phyloP scores from a whole-genome alignment of 2,113 vertebrate genomes.

The Scatophagus argus region DNA sequence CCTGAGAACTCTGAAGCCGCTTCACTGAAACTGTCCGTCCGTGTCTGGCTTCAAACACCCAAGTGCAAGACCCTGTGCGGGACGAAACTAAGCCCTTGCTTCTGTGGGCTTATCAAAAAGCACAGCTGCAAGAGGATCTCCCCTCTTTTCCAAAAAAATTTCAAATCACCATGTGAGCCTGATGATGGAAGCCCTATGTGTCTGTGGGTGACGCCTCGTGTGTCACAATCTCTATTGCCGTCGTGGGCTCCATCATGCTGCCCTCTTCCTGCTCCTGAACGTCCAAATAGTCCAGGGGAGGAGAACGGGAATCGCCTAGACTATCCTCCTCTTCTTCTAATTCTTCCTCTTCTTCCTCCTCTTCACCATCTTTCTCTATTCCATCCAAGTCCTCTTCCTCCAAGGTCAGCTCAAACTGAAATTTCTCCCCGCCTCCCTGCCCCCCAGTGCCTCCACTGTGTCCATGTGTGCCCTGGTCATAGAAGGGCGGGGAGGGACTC shows the following conservation, averaged over 20 bases:
- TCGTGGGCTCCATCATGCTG: slow-evolving; percentile 76
- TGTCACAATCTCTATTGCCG: slow-evolving; percentile 88
- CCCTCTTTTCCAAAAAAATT: slow-evolving; percentile 69
- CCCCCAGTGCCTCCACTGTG: slow-evolving; percentile 84
- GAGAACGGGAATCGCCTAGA: slow-evolving; percentile 69
- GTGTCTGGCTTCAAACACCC: slow-evolving; percentile 89
- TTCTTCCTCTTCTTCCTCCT: slow-evolving; percentile 87
- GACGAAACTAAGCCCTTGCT: slow-evolving; percentile 80
- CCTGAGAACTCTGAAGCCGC: slow-evolving; percentile 90
- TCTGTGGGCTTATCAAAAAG: slow-evolving; percentile 84
- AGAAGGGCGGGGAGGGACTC: slow-evolving; percentile 96
- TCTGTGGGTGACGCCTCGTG: slow-evolving; percentile 92
- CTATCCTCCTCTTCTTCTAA: slow-evolving; percentile 84
- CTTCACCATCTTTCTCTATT: slow-evolving; percentile 89
- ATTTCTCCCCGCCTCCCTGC: slow-evolving; percentile 91
- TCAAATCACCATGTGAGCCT: slow-evolving; percentile 59
- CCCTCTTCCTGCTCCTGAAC: slow-evolving; percentile 66
- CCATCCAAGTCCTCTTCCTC: slow-evolving; percentile 96
- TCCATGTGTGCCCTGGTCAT: slow-evolving; percentile 90
- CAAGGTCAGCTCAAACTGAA: slow-evolving; percentile 97
- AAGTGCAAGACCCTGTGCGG: slow-evolving; percentile 86
- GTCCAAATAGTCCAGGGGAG: slow-evolving; percentile 74
- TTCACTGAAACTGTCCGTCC: slow-evolving; percentile 74
- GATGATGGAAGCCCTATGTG: slow-evolving; percentile 87
- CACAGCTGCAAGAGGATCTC: slow-evolving; percentile 85